Evolutionary conservation across 2,888 invertebrate species (phyloP), one percentile per base, ranked within the genome.

Genomic region (Poecilobothrus nobilitatus): DNA sequence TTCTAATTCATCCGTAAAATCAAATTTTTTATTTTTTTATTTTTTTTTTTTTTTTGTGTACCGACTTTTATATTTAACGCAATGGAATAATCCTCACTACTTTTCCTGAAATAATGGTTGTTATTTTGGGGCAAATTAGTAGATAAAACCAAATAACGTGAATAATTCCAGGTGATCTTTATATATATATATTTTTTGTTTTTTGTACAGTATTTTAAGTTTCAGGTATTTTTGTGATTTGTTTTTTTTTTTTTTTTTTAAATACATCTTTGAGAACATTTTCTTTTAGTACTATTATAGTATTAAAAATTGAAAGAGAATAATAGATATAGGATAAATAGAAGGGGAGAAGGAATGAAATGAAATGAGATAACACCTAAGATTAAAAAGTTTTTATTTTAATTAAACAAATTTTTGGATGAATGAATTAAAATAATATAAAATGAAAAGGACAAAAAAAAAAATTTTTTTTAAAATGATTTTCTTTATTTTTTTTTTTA

Each of bases 1-100:
- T 53, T 53, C 53, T 53, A 53, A 53, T 53, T 53, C 53, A 53
- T 53, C 53, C 53, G 53, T 53, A 53, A 53, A 53, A 53, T 53
- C 53, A 53, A 53, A 53, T 53, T 53, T 53, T 18, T 53, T 53
- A 5, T 27, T 27, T 27, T 27, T 27, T 27, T 27, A 2, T 27
- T 27, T 27, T 27, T 27, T 5, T 27, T 27, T 27, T 27, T 2
- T 27, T 27, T 27, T 27, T 27, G 27, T 27, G 27, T 27, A 27
- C 53, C 53, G 53, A 53, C 53, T 53, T 53, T 53, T 53, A 53
- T 53, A 53, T 53, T 53, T 53, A 53, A 53, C 53, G 53, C 53
- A 53, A 53, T 53, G 53, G 53, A 53, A 53, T 53, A 53, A 53
- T 53, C 41, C 53, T 37, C 37, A 37, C 27, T 27, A 27, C 27